These are phyloP conservation scores for Aquatica leii DNA, from an alignment of 2,888 invertebrate species.

Conservation along the genomic window DNA sequence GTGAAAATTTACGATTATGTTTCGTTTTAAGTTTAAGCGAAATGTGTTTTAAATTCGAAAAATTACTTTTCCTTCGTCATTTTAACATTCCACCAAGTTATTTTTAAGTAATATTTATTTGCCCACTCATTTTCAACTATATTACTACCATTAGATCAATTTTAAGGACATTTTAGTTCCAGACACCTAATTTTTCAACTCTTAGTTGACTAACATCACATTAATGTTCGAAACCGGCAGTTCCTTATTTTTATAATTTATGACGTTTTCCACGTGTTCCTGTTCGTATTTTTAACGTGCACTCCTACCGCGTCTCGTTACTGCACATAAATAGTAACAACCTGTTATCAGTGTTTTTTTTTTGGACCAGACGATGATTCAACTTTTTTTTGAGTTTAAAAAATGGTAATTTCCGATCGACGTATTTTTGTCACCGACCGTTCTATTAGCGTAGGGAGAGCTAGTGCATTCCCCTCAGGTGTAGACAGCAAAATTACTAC, in stretches of 20 bases:
- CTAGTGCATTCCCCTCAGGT: slow-evolving; percentile 47
- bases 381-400: no score
- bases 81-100: slow-evolving; percentile 6
- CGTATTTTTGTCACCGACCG: slow-evolving; percentile 37
- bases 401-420: slow-evolving; percentile 1
- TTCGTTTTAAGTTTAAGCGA: no score
- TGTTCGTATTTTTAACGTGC: slow-evolving; percentile 8
- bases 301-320: not conserved
- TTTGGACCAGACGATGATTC: not conserved
- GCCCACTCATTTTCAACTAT: slow-evolving; percentile 7
- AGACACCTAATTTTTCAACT: slow-evolving; percentile 13
- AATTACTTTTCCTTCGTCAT: no score
- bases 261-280: slow-evolving; percentile 13
- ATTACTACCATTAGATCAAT: slow-evolving; percentile 13
- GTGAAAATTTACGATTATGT: no score
- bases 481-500: slow-evolving; percentile 49
- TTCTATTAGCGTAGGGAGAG: slow-evolving; percentile 41
- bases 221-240: slow-evolving; percentile 10
- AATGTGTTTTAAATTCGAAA: no score
- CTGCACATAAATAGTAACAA: slow-evolving; percentile 24
- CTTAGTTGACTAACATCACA: slow-evolving; percentile 12
- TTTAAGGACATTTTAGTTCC: slow-evolving; percentile 14
- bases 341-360: slow-evolving; percentile 23
- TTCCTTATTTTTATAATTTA: slow-evolving; percentile 14
- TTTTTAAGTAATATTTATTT: slow-evolving; percentile 12